Conservation (phyloP, 2,888 invertebrate genomes). For the Xiphydria camelus region DNA sequence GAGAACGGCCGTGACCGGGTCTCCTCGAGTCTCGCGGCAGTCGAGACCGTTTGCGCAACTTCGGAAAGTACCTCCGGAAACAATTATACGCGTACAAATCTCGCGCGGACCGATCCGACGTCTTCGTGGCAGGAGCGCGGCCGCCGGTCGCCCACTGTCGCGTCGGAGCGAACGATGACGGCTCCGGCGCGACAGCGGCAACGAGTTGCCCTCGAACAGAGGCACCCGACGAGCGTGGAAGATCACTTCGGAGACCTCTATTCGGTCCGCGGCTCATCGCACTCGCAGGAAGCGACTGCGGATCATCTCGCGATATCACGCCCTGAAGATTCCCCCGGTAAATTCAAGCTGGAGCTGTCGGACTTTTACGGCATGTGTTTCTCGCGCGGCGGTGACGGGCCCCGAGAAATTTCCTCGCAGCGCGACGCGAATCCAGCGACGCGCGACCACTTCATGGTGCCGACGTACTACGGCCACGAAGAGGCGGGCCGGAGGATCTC, state of each 20-base stretch:
- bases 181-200: too few relatives aligned
- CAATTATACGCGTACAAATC: too few relatives aligned
- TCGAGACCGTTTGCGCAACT: conserved; percentile 27
- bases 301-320: too few relatives aligned
- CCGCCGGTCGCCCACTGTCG: too few relatives aligned
- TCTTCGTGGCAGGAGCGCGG: background rate
- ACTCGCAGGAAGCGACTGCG: too few relatives aligned
- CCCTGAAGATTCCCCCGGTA: too few relatives aligned
- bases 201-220: background rate
- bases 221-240: background rate
- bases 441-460: conserved; percentile 41
- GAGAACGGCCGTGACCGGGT: conserved; percentile 28
- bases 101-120: too few relatives aligned
- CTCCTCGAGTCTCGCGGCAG: too few relatives aligned
- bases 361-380: background rate
- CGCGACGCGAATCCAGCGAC: too few relatives aligned
- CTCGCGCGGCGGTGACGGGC: too few relatives aligned
- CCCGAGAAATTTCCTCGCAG: too few relatives aligned
- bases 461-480: conserved; percentile 29
- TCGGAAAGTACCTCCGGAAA: conserved; percentile 20
- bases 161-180: too few relatives aligned
- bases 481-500: conserved; percentile 35
- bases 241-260: background rate
- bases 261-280: background rate
- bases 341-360: background rate